Evolutionary conservation across 2,888 invertebrate genomes (phyloP).

Genomic region (Brachylomia viminalis): DNA sequence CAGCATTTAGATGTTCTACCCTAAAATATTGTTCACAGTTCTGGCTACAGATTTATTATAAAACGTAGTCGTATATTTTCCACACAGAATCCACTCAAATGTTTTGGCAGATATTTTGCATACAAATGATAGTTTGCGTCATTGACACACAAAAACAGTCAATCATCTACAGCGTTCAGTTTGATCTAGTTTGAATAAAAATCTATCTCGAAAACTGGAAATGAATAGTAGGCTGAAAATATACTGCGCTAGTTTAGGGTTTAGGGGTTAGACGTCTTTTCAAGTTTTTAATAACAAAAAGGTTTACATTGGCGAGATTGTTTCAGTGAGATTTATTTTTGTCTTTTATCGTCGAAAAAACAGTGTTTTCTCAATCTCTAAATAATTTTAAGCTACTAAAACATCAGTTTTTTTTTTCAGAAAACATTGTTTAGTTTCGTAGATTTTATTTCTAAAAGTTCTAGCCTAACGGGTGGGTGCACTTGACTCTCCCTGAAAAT

Average conservation of each 20-base stretch:
- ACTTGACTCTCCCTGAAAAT: slow-evolving; percentile 49
- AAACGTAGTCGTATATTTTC: slow-evolving; percentile 37
- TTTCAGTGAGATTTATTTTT: background rate
- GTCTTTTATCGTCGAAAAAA: background rate
- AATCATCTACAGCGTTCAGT: slow-evolving; percentile 25
- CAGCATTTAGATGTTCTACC: background rate
- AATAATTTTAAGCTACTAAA: too few species aligned
- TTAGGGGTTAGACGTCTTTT: background rate
- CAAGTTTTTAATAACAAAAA: background rate
- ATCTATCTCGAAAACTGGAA: background rate
- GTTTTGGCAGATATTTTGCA: slow-evolving; percentile 52
- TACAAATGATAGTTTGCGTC: slow-evolving; percentile 53
- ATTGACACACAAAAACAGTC: slow-evolving; percentile 46
- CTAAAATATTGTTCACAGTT: background rate
- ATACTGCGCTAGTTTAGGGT: slow-evolving; percentile 2
- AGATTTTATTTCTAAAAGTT: slow-evolving; percentile 1
- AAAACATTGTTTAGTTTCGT: too few species aligned
- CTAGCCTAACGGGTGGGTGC: slow-evolving; percentile 38
- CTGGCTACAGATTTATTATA: background rate
- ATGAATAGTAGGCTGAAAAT: slow-evolving; percentile 7
- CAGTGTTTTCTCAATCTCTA: background rate
- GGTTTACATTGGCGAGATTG: background rate
- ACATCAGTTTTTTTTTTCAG: background rate
- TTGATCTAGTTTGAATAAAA: slow-evolving; percentile 34
- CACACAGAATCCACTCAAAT: slow-evolving; percentile 33